Evolutionary conservation across 2,797 vertebrate species (phyloP), one percentile per base, ranked within the genome.

Genomic region (Syndactyla subalaris): DNA sequence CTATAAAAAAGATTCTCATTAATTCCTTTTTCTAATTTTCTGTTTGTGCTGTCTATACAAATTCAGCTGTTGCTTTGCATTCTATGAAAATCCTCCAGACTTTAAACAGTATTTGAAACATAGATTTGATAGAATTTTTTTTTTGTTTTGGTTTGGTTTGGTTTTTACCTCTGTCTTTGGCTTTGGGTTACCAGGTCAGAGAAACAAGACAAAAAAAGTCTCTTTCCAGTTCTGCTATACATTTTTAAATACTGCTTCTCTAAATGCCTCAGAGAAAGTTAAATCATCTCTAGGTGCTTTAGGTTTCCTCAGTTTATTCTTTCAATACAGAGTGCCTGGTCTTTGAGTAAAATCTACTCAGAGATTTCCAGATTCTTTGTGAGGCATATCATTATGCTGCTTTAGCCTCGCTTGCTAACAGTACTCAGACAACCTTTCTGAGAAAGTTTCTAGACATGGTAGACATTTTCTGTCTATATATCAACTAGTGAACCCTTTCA

Each of bases 351-450:
- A n/a, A 15, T 66, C 15, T 66, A 15, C 5, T 41, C 20, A 71
- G 39, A 79, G 3, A 41, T 59, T 83, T 75, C 3, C 36, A 49
- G 10, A 67, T 41, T 54, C 3, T 61, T 74, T 55, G 32, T 0
- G 7, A 79, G 4, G 5, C 11, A n/a, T 52, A 7, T 10, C 6
- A 1, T 38, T 67, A 0, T 16, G 11, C 36, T 72, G 10, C 23
- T 75, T 93, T 71, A 86, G 3, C 10, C 14, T 46, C 8, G 9
- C 6, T 63, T 80, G 14, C 9, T 54, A 62, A 54, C 18, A 51
- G 8, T 48, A 43, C 22, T 86, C 17, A n/a, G 23, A 45, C 6
- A 82, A 43, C 2, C 7, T 48, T 52, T 65, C 6, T 13, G 17
- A 81, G n/a, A 17, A 58, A 38, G 10, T 59, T 76, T 45, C 30